Base-by-base conservation (phyloP, 2,113 vertebrate genomes). In the Ceuthmochares aereus region DNA sequence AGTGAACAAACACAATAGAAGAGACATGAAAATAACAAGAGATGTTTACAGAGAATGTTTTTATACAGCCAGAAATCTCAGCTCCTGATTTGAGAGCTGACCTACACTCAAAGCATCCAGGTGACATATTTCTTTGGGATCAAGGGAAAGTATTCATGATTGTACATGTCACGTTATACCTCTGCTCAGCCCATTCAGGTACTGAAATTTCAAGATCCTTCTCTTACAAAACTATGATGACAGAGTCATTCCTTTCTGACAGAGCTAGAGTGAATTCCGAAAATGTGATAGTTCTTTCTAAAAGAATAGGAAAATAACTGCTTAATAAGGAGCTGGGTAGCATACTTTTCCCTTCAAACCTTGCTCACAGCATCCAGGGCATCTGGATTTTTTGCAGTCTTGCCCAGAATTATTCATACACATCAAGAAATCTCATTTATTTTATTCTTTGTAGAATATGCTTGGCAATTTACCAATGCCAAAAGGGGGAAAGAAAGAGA, bases 21-120 rank as follows among this genome's bases (percentile, higher is more conserved):
- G 42, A 77, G 93, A 90, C 40, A 62, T 36, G 52, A 90, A 89
- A 93, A 96, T 72, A 78, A 84, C n/a, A 90, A 80, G 37, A 89
- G 30, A 30, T 66, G 3, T 0, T 86, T 74, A 66, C 56, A 90
- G 25, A 90, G 64, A 81, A 62, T 27, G 7, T 84, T 90, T 89
- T 42, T 87, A 22, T 59, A 45, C 27, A 81, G 49, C 9, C 45
- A 96, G 84, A 96, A 96, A 81, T 87, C 40, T 77, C 91, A 63
- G 14, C 34, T 91, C 40, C 58, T 78, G 47, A 54, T 78, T 9
- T 87, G 42, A 91, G 70, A 55, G 23, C 19, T 74, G 64, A 84
- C 14, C 52, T 84, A 49, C 21, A 47, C 42, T 69, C 0, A 15
- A 86, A 95, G 79, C 17, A 62, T 36, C 10, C 37, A 59, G 23